Conservation (phyloP, 2,888 invertebrate genomes). For the Tenthredo mesomela region DNA sequence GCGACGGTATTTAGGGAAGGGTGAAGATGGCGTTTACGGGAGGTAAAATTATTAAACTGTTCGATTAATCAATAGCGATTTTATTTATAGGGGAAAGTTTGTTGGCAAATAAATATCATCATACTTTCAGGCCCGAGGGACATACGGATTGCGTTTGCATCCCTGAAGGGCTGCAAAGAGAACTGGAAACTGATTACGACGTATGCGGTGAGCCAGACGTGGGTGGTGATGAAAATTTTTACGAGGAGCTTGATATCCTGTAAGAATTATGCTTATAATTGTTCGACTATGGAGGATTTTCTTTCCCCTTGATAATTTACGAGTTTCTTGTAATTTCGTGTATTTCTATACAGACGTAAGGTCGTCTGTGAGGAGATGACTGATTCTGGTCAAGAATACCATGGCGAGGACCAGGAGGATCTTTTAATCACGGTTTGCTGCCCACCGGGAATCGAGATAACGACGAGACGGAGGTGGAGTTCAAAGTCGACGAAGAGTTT, state of each 20-base stretch:
- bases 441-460: background rate
- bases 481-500: slow-evolving; percentile 66
- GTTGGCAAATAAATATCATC: background rate
- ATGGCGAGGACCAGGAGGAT: slow-evolving; percentile 48
- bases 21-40: background rate
- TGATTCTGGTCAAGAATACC: background rate
- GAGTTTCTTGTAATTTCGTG: background rate
- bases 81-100: background rate
- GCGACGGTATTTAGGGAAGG: background rate
- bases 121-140: background rate
- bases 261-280: background rate
- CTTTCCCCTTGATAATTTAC: background rate
- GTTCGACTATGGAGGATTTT: background rate
- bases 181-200: background rate
- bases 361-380: slow-evolving; percentile 40
- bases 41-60: background rate
- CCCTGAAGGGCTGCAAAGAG: background rate
- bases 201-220: background rate
- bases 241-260: background rate
- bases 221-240: background rate
- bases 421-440: slow-evolving; percentile 43
- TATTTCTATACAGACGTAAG: background rate
- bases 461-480: background rate
- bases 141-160: background rate
- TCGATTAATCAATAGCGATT: background rate